Percentiles rank a stretch among this genome's conserved stretches.
These are phyloP conservation scores for Rhyacichthys aspro DNA, from an alignment of 2,797 vertebrate species.

Conservation along the genomic window DNA sequence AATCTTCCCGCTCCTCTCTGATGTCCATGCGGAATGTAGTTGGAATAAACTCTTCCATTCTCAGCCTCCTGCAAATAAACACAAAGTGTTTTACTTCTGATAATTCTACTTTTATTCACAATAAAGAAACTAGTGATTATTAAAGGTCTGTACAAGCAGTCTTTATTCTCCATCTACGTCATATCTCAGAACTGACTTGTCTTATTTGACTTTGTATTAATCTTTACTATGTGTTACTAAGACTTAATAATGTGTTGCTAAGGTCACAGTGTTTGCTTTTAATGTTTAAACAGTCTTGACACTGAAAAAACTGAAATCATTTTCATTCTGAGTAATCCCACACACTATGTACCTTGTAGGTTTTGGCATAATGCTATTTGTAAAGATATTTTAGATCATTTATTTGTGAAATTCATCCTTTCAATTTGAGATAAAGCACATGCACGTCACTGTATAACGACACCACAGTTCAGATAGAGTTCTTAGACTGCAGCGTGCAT, in stretches of 20 bases:
- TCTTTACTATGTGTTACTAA: neutral
- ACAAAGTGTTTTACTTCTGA: neutral
- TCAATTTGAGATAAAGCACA: no score
- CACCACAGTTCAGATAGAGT: no score
- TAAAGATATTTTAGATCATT: neutral
- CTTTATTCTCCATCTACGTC: no score
- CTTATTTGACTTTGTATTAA: neutral
- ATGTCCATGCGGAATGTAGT: conserved; percentile 87
- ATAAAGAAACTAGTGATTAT: no score
- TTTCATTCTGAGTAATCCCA: neutral
- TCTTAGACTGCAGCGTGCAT: no score
- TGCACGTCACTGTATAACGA: no score
- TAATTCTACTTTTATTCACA: no score
- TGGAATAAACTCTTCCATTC: conserved; percentile 89
- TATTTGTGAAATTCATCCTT: neutral
- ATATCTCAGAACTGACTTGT: no score
- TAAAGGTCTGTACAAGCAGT: no score
- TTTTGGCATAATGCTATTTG: conserved; percentile 10
- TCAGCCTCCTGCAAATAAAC: conserved; percentile 76
- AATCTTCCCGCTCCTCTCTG: conserved; percentile 83
- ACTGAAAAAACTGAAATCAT: neutral
- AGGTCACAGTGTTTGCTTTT: neutral
- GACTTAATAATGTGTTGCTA: neutral
- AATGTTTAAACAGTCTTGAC: conserved; percentile 1
- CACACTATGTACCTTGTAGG: neutral